These are phyloP conservation scores for Camponotus floridanus DNA, from an alignment of 1,140 invertebrate genomes.

Conservation along the genomic window DNA sequence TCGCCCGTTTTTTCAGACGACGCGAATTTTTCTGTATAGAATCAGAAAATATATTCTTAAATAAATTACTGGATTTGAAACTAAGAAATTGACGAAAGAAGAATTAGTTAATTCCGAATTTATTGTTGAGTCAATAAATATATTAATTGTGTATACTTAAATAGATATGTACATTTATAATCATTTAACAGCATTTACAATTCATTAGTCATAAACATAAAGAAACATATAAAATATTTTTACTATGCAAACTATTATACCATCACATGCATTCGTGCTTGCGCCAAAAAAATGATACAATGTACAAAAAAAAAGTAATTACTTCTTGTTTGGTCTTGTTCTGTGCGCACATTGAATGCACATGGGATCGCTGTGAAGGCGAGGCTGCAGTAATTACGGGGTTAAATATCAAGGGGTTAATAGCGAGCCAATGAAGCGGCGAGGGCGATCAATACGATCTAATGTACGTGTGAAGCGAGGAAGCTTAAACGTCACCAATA, in stretches of 20 bases:
- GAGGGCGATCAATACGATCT: slow-evolving; percentile 44
- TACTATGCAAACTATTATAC: no score
- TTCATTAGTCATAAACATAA: no score
- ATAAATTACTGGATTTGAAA: background rate
- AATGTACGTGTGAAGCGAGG: slow-evolving; percentile 26
- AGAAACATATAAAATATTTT: no score
- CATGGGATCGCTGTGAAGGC: slow-evolving; percentile 45
- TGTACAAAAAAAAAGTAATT: background rate
- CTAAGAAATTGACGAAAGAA: background rate
- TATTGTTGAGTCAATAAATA: background rate
- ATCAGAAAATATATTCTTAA: background rate
- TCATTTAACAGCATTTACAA: no score
- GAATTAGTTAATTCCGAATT: background rate
- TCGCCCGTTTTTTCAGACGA: background rate
- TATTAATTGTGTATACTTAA: no score
- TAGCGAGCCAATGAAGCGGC: slow-evolving; percentile 79
- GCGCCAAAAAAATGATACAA: background rate
- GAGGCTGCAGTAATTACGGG: slow-evolving; percentile 81
- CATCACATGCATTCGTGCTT: no score
- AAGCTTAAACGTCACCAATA: slow-evolving; percentile 47
- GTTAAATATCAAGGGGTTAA: slow-evolving; percentile 84
- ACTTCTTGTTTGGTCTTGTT: background rate
- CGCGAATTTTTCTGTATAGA: background rate
- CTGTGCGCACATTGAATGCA: slow-evolving; percentile 25
- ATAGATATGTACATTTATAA: no score